These are phyloP conservation scores for Oncorhynchus mykiss DNA, from an alignment of 2,113 vertebrate species.

Conservation along the genomic window DNA sequence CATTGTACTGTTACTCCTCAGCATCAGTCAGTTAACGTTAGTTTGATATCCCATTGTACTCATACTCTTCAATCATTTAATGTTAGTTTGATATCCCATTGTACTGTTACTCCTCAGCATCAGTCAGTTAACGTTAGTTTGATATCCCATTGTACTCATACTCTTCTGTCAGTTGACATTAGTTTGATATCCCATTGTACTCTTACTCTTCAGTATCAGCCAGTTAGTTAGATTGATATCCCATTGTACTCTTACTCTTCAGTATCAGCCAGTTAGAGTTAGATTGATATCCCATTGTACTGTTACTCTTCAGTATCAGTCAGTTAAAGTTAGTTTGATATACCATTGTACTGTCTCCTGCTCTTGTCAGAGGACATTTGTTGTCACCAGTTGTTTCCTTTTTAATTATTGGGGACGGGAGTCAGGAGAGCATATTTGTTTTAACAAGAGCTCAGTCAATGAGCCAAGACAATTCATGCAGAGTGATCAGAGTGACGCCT, in stretches of 20 bases:
- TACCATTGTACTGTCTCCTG: slow-evolving; percentile 32
- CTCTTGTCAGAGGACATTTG: slow-evolving; percentile 66
- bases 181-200: neutral
- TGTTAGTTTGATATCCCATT: no score
- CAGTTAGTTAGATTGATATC: slow-evolving; percentile 38
- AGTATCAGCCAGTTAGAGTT: no score
- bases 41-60: no score
- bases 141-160: no score
- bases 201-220: slow-evolving; percentile 41
- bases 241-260: slow-evolving; percentile 2
- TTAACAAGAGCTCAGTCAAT: slow-evolving; percentile 68
- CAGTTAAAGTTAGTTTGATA: slow-evolving; percentile 43
- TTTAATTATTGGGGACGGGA: slow-evolving; percentile 63
- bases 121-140: no score
- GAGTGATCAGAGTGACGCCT: slow-evolving; percentile 6
- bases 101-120: no score
- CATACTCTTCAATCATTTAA: no score
- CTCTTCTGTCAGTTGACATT: no score
- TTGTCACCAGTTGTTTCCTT: slow-evolving; percentile 55
- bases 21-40: no score
- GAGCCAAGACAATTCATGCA: slow-evolving; percentile 58
- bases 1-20: no score
- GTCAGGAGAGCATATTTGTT: slow-evolving; percentile 57
- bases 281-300: neutral
- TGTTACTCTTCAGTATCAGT: slow-evolving; percentile 44